phyloP scores from a whole-genome alignment of 2,888 invertebrate genomes.

The Chrysodeixis includens region DNA sequence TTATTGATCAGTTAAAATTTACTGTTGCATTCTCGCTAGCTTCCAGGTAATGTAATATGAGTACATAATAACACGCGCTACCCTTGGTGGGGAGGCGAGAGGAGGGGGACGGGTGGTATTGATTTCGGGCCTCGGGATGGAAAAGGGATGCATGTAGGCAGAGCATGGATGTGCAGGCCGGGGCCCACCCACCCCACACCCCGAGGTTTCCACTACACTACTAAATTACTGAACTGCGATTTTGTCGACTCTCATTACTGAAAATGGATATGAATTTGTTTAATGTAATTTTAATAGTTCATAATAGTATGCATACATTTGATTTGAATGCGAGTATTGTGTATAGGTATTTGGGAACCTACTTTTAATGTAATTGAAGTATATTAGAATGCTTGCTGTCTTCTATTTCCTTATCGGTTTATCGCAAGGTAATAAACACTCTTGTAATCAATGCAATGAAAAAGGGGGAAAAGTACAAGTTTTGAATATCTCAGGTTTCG shows the following conservation, averaged over 20 bases:
- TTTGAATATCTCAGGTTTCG: too few species aligned
- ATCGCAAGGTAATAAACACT: too few species aligned
- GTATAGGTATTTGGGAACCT: too few species aligned
- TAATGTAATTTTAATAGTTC: neutral
- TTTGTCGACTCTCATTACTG: neutral
- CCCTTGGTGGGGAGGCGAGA: too few species aligned
- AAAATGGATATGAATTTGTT: neutral
- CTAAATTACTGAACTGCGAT: neutral
- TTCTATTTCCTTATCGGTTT: too few species aligned
- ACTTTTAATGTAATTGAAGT: too few species aligned
- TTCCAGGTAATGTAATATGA: conserved; percentile 1
- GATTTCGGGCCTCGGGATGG: neutral
- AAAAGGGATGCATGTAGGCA: neutral
- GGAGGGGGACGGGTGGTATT: neutral
- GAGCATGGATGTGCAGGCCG: too few species aligned
- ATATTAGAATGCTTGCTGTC: too few species aligned
- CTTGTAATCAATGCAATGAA: too few species aligned
- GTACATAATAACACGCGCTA: neutral
- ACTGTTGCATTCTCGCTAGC: neutral
- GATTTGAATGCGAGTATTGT: too few species aligned
- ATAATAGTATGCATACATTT: neutral
- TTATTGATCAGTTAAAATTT: neutral
- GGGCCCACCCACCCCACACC: neutral
- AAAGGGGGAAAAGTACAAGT: too few species aligned
- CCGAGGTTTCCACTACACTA: too few species aligned